Percentiles rank a stretch among this genome's conserved stretches.
phyloP scores from a whole-genome alignment of 2,888 invertebrate species.

The Brassicogethes aeneus region DNA sequence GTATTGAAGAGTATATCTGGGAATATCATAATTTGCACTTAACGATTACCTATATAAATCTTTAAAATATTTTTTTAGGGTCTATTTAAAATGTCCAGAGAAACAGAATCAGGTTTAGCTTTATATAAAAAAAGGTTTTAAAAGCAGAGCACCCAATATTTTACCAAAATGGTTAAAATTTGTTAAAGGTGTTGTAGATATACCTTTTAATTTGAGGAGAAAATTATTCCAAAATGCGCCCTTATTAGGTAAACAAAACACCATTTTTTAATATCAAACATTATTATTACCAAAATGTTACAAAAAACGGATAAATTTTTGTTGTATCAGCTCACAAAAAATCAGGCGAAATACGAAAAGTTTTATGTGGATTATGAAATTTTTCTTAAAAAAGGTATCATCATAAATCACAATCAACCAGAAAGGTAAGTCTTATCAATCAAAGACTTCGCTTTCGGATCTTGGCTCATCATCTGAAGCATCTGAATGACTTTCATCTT shows the following conservation, averaged over 20 bases:
- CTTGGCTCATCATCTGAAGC: neutral
- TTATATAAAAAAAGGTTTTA: slow-evolving; percentile 86
- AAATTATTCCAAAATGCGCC: slow-evolving; percentile 92
- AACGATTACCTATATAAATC: neutral
- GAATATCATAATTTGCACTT: too few species aligned
- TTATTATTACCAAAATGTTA: too few species aligned
- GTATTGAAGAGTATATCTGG: too few species aligned
- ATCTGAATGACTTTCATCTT: slow-evolving; percentile 17
- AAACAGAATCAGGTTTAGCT: slow-evolving; percentile 76
- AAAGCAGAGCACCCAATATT: slow-evolving; percentile 82
- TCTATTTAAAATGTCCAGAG: slow-evolving; percentile 82
- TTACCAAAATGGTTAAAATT: slow-evolving; percentile 94
- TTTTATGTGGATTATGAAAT: slow-evolving; percentile 90
- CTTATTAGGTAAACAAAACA: too few species aligned
- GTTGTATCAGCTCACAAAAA: slow-evolving; percentile 75
- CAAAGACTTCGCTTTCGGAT: slow-evolving; percentile 9
- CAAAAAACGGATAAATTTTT: slow-evolving; percentile 63
- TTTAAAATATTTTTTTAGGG: slow-evolving; percentile 39
- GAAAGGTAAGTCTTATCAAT: slow-evolving; percentile 2
- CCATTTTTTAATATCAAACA: too few species aligned
- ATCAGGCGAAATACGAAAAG: slow-evolving; percentile 67
- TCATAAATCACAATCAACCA: slow-evolving; percentile 65
- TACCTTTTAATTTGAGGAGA: slow-evolving; percentile 92
- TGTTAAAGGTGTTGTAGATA: slow-evolving; percentile 95
- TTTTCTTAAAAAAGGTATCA: slow-evolving; percentile 93